A percentile compares a stretch with the other conserved stretches of the same genome.
phyloP scores from a whole-genome alignment of 2,888 invertebrate species.

The Stenurella melanura region DNA sequence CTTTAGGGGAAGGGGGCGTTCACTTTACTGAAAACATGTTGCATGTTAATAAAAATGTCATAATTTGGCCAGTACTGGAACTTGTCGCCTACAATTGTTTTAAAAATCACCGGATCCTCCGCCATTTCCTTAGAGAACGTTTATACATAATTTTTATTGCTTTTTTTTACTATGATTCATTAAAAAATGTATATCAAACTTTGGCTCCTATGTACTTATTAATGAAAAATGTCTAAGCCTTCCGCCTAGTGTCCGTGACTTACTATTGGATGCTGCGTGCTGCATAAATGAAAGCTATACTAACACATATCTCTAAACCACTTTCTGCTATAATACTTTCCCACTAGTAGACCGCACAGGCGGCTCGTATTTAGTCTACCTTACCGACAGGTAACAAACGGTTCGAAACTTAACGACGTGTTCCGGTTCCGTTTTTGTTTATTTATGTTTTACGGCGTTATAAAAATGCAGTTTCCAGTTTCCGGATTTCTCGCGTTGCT shows the following conservation, averaged over 20 bases:
- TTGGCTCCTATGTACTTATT: too few species aligned
- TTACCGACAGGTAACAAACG: slow-evolving; percentile 39
- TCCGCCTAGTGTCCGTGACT: not conserved
- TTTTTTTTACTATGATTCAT: too few species aligned
- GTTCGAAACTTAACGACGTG: slow-evolving; percentile 37
- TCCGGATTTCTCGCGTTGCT: slow-evolving; percentile 10
- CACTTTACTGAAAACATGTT: too few species aligned
- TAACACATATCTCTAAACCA: slow-evolving; percentile 47
- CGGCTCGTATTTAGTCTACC: slow-evolving; percentile 45
- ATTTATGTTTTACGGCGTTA: slow-evolving; percentile 4
- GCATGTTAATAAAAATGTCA: too few species aligned
- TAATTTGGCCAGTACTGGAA: too few species aligned
- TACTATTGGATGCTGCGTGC: slow-evolving; percentile 27
- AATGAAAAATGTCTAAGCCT: not conserved
- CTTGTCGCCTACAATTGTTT: too few species aligned
- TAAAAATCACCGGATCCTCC: too few species aligned
- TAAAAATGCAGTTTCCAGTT: slow-evolving; percentile 23
- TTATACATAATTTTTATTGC: too few species aligned
- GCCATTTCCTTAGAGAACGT: too few species aligned
- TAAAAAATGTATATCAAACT: too few species aligned
- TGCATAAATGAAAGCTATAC: slow-evolving; percentile 53
- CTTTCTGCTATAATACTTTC: slow-evolving; percentile 53
- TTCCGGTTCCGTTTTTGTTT: slow-evolving; percentile 32
- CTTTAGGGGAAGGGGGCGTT: too few species aligned
- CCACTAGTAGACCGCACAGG: slow-evolving; percentile 44